These are phyloP conservation scores for Aphyosemion australe DNA, from an alignment of 2,113 vertebrate genomes.

Conservation along the genomic window DNA sequence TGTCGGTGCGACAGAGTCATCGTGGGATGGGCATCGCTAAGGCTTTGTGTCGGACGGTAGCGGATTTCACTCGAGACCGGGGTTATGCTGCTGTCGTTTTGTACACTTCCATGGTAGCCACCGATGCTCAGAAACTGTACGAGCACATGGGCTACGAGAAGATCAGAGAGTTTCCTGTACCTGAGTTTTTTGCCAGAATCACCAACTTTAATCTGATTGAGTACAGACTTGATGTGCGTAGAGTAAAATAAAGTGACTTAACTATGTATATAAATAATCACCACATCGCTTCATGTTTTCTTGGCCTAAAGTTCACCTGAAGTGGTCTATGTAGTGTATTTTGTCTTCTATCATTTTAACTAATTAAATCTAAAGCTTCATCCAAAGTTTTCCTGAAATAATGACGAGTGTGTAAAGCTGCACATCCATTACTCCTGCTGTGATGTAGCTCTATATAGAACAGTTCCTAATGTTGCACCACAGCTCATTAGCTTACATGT, in stretches of 20 bases:
- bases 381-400: too few species aligned
- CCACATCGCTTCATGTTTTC: too few species aligned
- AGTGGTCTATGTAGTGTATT: too few species aligned
- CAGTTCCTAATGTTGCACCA: too few species aligned
- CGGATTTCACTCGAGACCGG: slow-evolving; percentile 66
- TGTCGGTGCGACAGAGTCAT: slow-evolving; percentile 71
- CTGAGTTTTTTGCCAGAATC: slow-evolving; percentile 56
- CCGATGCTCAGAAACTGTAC: slow-evolving; percentile 79
- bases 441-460: too few species aligned
- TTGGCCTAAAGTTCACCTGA: too few species aligned
- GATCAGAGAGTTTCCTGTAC: slow-evolving; percentile 51
- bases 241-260: background rate
- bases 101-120: slow-evolving; percentile 77
- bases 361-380: too few species aligned
- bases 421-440: too few species aligned
- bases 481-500: too few species aligned
- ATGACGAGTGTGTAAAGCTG: too few species aligned
- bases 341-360: too few species aligned
- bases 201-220: slow-evolving; percentile 74
- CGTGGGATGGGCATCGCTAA: slow-evolving; percentile 78
- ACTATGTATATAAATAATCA: too few species aligned
- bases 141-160: slow-evolving; percentile 73
- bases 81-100: slow-evolving; percentile 71
- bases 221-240: slow-evolving; percentile 73
- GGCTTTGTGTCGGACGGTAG: slow-evolving; percentile 70